Evolutionary conservation across 2,113 vertebrate species (phyloP).

Genomic region (Orthochromis indermauri): DNA sequence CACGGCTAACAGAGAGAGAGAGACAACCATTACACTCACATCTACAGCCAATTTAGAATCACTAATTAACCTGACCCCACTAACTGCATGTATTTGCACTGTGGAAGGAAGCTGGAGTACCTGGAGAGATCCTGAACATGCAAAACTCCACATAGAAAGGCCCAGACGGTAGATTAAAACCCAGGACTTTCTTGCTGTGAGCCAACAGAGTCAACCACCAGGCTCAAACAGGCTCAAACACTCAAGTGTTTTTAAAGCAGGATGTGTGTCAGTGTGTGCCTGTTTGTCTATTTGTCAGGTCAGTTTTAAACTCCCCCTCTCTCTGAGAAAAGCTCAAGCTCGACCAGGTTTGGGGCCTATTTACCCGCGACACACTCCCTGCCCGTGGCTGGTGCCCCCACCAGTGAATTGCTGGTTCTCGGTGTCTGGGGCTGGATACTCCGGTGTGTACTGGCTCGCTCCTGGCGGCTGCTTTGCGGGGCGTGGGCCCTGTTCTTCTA

Average conservation of each 20-base stretch:
- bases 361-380: not conserved
- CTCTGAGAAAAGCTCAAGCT: not conserved
- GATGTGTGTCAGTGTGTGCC: not conserved
- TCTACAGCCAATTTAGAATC: not conserved
- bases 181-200: not conserved
- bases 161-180: not conserved
- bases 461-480: not conserved
- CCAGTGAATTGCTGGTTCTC: not conserved
- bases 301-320: not conserved
- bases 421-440: not conserved
- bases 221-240: not conserved
- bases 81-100: not conserved
- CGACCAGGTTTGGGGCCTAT: not conserved
- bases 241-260: not conserved
- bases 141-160: not conserved
- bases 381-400: not conserved
- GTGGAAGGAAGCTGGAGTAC: not conserved
- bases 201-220: not conserved
- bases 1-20: not conserved
- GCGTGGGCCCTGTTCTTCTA: not conserved
- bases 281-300: not conserved
- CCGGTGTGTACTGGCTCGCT: not conserved
- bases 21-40: not conserved
- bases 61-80: not conserved
- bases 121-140: not conserved